Evolutionary conservation across 1,140 invertebrate genomes (phyloP), one percentile per base, ranked within the genome.

Genomic region (Euura lappo): DNA sequence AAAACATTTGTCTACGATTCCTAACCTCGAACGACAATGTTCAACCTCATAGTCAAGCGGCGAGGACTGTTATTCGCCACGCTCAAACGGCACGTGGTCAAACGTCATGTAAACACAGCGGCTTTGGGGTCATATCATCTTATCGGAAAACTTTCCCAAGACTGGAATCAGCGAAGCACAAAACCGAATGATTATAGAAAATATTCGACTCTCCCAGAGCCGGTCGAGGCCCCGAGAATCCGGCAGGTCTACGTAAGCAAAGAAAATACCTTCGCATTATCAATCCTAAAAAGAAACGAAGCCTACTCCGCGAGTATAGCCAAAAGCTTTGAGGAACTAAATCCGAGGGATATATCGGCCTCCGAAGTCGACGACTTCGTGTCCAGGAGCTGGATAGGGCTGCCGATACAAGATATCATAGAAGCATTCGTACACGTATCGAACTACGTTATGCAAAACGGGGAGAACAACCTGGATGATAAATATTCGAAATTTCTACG

Each of bases 381-480:
- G 1, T 28, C 28, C 28, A 28, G 28, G 28, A 28, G 28, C 28
- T 80, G 77, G 77, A 47, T n/a, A 6, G 13, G 42, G 6, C 47
- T 44, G 10, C 76, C 13, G 2, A 45, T 67, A 2, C 2, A 28
- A 11, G 76, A 79, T 44, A 68, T 76, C 2, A 8, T 81, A 1
- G 44, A 76, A 4, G 74, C 72, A 43, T 68, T 81, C 11, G 73
- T 76, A 44, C 70, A 65, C 2, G 42, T 83, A 2, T 79, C 77
- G 4, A 77, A 72, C 45, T 72, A 78, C n/a, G 68, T 72, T 45
- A 46, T 11, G 46, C 2, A 44, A 7, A 71, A 71, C 45, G 3
- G 64, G 0, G 42, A 65, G 11, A 2, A 4, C 4, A 13, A 77
- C 0, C 13, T 51, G 0, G n/a, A 46, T 13, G 2, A 66, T 0